These are phyloP conservation scores for Sarcophaga bullata DNA, from an alignment of 1,140 invertebrate genomes.

Conservation along the genomic window DNA sequence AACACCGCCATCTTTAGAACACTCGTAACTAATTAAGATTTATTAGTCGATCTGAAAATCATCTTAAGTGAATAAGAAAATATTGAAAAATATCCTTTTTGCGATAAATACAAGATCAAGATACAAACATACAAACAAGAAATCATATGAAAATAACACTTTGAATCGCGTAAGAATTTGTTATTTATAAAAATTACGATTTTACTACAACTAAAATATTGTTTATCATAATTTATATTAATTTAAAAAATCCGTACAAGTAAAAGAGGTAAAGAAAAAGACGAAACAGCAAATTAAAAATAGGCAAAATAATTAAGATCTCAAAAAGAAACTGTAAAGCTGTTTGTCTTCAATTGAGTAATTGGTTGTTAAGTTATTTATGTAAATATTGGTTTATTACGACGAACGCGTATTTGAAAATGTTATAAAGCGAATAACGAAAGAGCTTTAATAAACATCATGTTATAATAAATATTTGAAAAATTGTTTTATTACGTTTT, in stretches of 20 bases:
- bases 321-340: too few relatives aligned
- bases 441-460: too few relatives aligned
- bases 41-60: slow-evolving; percentile 18
- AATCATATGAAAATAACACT: background rate
- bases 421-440: too few relatives aligned
- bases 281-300: too few relatives aligned
- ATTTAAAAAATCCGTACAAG: background rate
- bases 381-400: too few relatives aligned
- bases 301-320: too few relatives aligned
- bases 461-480: too few relatives aligned
- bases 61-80: background rate
- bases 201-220: background rate
- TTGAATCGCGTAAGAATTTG: background rate
- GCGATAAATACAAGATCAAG: background rate
- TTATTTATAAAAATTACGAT: background rate
- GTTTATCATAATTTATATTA: background rate
- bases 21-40: background rate
- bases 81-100: background rate
- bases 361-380: too few relatives aligned
- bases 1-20: slow-evolving; percentile 17
- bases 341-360: too few relatives aligned
- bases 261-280: too few relatives aligned
- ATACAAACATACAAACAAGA: background rate
- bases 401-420: too few relatives aligned
- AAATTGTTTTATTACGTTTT: too few relatives aligned